Conservation (phyloP, 2,888 invertebrate genomes). For the Druceiella hillmani region DNA sequence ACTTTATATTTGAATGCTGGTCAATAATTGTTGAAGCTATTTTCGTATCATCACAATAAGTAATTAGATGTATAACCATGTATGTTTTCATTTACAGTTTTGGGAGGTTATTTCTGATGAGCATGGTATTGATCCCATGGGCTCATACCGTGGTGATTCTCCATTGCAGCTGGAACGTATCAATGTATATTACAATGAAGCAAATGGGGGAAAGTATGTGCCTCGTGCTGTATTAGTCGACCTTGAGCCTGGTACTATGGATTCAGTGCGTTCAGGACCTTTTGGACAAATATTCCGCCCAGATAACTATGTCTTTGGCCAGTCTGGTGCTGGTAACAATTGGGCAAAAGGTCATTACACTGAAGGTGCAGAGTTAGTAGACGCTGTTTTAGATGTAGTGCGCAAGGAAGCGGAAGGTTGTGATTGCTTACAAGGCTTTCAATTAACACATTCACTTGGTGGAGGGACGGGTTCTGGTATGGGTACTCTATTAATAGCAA, state of each 20-base stretch:
- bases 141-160: conserved; percentile 59
- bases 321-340: conserved; percentile 44
- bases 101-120: conserved; percentile 77
- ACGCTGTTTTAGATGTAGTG: conserved; percentile 75
- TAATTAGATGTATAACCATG: too few species aligned
- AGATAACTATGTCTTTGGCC: conserved; percentile 82
- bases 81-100: conserved; percentile 54
- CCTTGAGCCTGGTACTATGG: conserved; percentile 59
- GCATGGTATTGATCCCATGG: conserved; percentile 68
- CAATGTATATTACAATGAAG: conserved; percentile 72
- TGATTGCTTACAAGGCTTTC: conserved; percentile 87
- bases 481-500: conserved; percentile 68
- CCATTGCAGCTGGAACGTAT: conserved; percentile 69
- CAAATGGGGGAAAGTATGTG: conserved; percentile 36
- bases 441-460: conserved; percentile 68
- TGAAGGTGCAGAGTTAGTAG: conserved; percentile 83
- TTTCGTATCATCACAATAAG: too few species aligned
- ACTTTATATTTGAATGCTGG: too few species aligned
- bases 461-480: conserved; percentile 49
- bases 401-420: conserved; percentile 83
- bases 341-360: conserved; percentile 78
- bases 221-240: conserved; percentile 40
- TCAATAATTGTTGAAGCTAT: too few species aligned
- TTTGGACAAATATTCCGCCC: conserved; percentile 83
- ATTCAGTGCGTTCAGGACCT: conserved; percentile 78